Percentiles rank a stretch among this genome's conserved stretches.
phyloP scores from a whole-genome alignment of 2,113 vertebrate genomes.

The Mormyrus iriodes region DNA sequence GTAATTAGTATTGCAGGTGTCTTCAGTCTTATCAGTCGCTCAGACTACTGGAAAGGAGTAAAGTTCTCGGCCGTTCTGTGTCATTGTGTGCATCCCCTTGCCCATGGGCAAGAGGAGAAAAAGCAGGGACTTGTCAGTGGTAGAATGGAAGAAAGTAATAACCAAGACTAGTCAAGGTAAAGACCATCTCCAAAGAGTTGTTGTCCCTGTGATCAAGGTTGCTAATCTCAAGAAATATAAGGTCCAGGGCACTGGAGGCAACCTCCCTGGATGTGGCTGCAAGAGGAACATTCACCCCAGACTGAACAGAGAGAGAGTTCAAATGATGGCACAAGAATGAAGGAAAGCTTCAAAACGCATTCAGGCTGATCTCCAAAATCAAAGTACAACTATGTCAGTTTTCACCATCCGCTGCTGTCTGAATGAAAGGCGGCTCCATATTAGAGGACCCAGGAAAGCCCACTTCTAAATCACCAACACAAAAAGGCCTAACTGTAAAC shows the following conservation, averaged over 20 bases:
- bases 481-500: not conserved
- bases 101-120: not conserved
- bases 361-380: not conserved
- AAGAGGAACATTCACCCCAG: not conserved
- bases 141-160: not conserved
- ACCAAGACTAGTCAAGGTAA: not conserved
- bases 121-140: not conserved
- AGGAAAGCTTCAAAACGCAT: not conserved
- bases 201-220: not conserved
- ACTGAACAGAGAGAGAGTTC: not conserved
- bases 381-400: not conserved
- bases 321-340: not conserved
- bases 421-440: not conserved
- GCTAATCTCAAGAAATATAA: not conserved
- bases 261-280: not conserved
- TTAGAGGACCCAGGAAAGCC: not conserved
- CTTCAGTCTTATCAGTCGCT: not conserved
- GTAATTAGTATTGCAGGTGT: too few species aligned
- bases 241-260: not conserved
- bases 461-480: not conserved
- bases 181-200: not conserved
- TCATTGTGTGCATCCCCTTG: not conserved
- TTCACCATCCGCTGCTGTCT: not conserved
- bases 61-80: not conserved
- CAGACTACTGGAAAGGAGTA: not conserved